Conservation (phyloP, 2,113 vertebrate genomes). For the Microtus richardsoni region DNA sequence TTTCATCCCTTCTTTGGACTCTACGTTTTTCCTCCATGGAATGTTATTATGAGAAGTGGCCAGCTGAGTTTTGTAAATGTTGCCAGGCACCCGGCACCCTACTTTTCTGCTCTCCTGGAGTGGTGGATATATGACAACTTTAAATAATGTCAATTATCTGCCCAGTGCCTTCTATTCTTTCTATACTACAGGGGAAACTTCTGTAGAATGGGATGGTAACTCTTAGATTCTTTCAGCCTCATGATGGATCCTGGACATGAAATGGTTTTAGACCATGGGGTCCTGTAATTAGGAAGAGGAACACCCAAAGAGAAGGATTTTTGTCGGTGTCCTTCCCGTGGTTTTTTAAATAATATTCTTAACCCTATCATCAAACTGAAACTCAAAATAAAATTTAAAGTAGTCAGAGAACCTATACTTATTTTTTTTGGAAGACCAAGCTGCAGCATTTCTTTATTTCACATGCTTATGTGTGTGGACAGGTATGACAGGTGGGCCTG, state of each 20-base stretch:
- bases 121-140: background rate
- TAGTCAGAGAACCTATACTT: background rate
- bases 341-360: constrained; percentile 47
- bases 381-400: constrained; percentile 41
- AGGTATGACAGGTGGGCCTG: too few species aligned
- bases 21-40: too few species aligned
- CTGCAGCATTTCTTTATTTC: background rate
- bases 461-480: background rate
- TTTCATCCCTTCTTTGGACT: background rate
- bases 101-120: background rate
- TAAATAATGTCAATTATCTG: background rate
- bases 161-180: background rate
- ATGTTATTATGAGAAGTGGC: background rate
- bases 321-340: background rate
- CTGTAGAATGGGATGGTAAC: background rate
- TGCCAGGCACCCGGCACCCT: background rate
- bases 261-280: constrained; percentile 12
- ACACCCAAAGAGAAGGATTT: constrained; percentile 4
- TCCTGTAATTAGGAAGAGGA: constrained; percentile 50
- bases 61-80: background rate
- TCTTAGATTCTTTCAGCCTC: constrained; percentile 14
- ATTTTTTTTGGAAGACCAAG: constrained; percentile 12
- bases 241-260: background rate
- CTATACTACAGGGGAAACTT: constrained; percentile 35
- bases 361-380: constrained; percentile 15